A percentile compares a stretch with the other conserved stretches of the same genome.
Evolutionary conservation across 1,140 invertebrate genomes (phyloP).

Genomic region (Tribolium castaneum): DNA sequence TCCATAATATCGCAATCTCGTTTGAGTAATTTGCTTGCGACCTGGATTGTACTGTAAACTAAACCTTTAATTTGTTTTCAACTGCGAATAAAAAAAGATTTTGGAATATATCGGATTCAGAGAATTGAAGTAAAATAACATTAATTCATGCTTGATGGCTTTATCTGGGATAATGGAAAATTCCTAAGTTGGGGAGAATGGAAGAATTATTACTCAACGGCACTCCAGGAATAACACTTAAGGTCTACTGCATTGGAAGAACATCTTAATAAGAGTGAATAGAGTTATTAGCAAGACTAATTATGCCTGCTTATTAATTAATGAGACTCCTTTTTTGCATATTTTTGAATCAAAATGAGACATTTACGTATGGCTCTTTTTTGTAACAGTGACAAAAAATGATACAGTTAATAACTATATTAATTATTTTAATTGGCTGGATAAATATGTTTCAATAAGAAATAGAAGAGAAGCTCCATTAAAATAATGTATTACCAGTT

Average conservation of each 20-base stretch:
- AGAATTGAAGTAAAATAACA: constrained; percentile 9
- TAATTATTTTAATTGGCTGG: neutral
- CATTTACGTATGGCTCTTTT: neutral
- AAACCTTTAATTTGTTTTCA: neutral
- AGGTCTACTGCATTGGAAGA: neutral
- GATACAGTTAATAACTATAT: neutral
- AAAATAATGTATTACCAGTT: neutral
- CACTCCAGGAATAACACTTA: constrained; percentile 12
- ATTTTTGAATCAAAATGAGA: neutral
- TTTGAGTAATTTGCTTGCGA: neutral
- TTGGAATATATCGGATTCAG: neutral
- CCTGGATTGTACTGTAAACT: neutral
- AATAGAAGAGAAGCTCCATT: neutral
- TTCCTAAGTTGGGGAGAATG: constrained; percentile 4
- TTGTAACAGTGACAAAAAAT: no score
- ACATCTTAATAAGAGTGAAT: neutral
- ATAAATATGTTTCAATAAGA: neutral
- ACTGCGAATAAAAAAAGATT: neutral
- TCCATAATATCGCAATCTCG: neutral
- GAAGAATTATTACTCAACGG: constrained; percentile 4
- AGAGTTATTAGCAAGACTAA: neutral
- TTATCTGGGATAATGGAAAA: constrained; percentile 22
- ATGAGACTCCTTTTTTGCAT: neutral
- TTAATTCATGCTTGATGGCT: constrained; percentile 19
- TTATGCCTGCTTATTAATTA: neutral